Conservation (phyloP, 2,113 vertebrate genomes). For the Pica pica region DNA sequence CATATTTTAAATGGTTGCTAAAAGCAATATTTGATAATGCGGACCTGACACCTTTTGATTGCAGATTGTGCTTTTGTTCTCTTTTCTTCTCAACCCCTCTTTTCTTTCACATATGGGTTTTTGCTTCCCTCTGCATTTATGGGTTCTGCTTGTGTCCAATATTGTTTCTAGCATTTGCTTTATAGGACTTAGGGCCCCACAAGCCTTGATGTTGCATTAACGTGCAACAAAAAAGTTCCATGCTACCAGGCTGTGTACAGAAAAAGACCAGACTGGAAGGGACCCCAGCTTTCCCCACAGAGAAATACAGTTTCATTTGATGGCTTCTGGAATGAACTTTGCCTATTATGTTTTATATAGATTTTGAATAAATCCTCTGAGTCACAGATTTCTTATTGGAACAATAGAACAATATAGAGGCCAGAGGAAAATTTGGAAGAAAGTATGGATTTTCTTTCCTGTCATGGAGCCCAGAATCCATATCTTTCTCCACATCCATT, state of each 20-base stretch:
- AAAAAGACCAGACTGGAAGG: constrained; percentile 54
- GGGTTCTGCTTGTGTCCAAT: background rate
- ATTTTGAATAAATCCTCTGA: constrained; percentile 54
- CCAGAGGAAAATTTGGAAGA: constrained; percentile 40
- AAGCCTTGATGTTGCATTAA: background rate
- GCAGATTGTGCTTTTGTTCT: background rate
- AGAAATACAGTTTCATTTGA: constrained; percentile 35
- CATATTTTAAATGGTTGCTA: no score
- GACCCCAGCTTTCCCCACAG: constrained; percentile 27
- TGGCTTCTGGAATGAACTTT: constrained; percentile 50
- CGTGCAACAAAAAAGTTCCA: background rate
- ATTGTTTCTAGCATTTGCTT: constrained; percentile 24
- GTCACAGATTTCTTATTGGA: constrained; percentile 39
- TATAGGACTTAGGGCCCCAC: background rate
- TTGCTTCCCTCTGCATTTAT: constrained; percentile 13
- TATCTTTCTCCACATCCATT: constrained; percentile 73
- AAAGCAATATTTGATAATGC: no score
- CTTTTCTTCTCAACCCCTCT: background rate
- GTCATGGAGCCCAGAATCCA: constrained; percentile 73
- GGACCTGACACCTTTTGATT: no score
- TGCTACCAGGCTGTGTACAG: constrained; percentile 13
- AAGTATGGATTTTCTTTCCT: constrained; percentile 75
- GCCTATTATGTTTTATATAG: constrained; percentile 53
- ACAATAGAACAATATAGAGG: constrained; percentile 15
- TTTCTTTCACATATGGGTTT: background rate